Percentiles rank a stretch among this genome's conserved stretches.
phyloP scores from a whole-genome alignment of 1,140 invertebrate species.

The Drosophila varians region DNA sequence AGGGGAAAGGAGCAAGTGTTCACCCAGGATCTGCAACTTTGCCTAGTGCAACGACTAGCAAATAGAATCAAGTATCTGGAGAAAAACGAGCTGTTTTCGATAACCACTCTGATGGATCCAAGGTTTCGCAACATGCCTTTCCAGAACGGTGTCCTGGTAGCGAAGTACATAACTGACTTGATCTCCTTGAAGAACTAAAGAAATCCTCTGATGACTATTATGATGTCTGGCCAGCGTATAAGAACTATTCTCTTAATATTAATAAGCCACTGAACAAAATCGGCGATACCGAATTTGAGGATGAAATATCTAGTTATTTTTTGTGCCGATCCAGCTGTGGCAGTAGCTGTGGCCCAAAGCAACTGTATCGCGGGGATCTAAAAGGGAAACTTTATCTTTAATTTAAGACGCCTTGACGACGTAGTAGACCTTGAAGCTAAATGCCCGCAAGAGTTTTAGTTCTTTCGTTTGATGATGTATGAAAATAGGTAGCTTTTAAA shows the following conservation, averaged over 20 bases:
- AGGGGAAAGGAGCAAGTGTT: conserved; percentile 10
- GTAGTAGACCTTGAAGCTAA: too few species aligned
- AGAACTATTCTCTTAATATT: conserved; percentile 21
- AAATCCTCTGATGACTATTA: conserved; percentile 11
- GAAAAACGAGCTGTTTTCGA: conserved; percentile 28
- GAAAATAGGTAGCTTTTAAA: too few species aligned
- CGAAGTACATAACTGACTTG: conserved; percentile 47
- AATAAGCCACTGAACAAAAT: too few species aligned
- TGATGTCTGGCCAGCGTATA: conserved; percentile 48
- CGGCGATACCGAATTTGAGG: too few species aligned
- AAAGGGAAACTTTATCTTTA: too few species aligned
- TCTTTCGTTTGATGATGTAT: too few species aligned
- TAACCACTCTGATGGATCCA: conserved; percentile 42
- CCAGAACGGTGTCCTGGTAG: conserved; percentile 19
- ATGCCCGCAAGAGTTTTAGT: too few species aligned
- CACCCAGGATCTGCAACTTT: conserved; percentile 37
- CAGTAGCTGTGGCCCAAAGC: too few species aligned
- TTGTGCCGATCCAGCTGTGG: conserved; percentile 16
- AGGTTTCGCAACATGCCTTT: conserved; percentile 53
- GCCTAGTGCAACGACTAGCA: conserved; percentile 29
- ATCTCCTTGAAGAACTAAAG: too few species aligned
- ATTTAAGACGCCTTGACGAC: too few species aligned
- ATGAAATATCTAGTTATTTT: background rate
- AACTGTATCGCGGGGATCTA: too few species aligned
- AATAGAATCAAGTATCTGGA: conserved; percentile 34